Percentiles rank a stretch among this genome's conserved stretches.
Conservation (phyloP, 2,888 invertebrate species). For the Hirtodrosophila duncani region DNA sequence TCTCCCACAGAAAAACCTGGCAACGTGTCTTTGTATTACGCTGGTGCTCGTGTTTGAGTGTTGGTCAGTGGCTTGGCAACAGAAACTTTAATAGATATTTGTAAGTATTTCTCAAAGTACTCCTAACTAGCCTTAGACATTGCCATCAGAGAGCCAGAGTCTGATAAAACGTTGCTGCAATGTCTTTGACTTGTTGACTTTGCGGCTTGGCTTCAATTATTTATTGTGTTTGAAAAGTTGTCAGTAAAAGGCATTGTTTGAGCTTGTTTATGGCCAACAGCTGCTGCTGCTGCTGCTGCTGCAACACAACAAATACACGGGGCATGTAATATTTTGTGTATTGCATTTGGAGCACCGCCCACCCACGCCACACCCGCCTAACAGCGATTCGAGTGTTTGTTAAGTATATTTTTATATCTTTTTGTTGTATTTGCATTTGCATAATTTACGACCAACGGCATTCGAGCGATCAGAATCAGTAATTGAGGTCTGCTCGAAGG, state of each 20-base stretch:
- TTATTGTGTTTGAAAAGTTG: slow-evolving; percentile 63
- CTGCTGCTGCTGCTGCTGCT: slow-evolving; percentile 34
- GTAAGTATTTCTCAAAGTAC: slow-evolving; percentile 18
- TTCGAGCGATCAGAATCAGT: too few species aligned
- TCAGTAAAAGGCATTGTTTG: slow-evolving; percentile 63
- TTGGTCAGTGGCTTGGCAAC: slow-evolving; percentile 49
- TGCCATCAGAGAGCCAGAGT: too few species aligned
- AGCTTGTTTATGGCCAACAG: slow-evolving; percentile 56
- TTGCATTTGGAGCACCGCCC: slow-evolving; percentile 45
- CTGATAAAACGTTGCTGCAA: slow-evolving; percentile 25
- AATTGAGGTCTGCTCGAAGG: too few species aligned
- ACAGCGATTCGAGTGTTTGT: too few species aligned
- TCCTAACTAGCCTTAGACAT: too few species aligned
- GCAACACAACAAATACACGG: slow-evolving; percentile 13
- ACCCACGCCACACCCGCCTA: slow-evolving; percentile 37
- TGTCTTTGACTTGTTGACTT: slow-evolving; percentile 68
- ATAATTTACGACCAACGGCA: slow-evolving; percentile 39
- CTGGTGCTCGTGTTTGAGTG: slow-evolving; percentile 32
- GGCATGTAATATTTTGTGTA: slow-evolving; percentile 7
- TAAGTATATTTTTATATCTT: too few species aligned
- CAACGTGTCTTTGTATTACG: slow-evolving; percentile 19
- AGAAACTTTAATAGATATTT: slow-evolving; percentile 10
- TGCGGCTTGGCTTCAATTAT: slow-evolving; percentile 62
- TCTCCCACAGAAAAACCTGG: slow-evolving; percentile 10
- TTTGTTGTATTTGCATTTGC: slow-evolving; percentile 29